A percentile compares a stretch with the other conserved stretches of the same genome.
Conservation (phyloP, 2,888 invertebrate genomes). For the Parapristionchus giblindavisi region DNA sequence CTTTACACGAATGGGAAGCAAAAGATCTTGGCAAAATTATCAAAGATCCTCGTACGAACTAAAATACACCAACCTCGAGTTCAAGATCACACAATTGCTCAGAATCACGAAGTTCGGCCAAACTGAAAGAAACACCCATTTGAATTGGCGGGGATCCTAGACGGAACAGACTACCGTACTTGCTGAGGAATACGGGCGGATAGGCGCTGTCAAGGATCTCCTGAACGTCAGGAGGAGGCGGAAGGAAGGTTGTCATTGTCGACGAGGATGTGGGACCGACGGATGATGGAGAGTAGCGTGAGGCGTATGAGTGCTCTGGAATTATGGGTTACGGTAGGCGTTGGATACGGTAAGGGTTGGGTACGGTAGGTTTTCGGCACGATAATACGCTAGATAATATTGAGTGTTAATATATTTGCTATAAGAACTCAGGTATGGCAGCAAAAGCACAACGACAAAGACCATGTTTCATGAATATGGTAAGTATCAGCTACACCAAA, state of each 20-base stretch:
- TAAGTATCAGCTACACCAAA: too few relatives aligned
- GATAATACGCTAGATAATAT: background rate
- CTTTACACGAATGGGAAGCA: too few relatives aligned
- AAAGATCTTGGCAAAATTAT: too few relatives aligned
- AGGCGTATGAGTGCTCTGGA: slow-evolving; percentile 28
- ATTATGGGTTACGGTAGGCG: background rate
- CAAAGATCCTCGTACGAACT: background rate
- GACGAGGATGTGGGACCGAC: background rate
- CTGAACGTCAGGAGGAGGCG: slow-evolving; percentile 20
- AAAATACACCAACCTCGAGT: slow-evolving; percentile 45
- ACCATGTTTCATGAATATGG: background rate
- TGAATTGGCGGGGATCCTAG: too few relatives aligned
- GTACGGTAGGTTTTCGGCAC: background rate
- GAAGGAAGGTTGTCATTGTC: background rate
- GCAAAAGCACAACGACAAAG: background rate
- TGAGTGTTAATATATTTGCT: background rate
- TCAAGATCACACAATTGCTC: slow-evolving; percentile 59
- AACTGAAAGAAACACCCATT: slow-evolving; percentile 36
- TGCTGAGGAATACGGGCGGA: slow-evolving; percentile 14
- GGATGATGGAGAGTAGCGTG: background rate
- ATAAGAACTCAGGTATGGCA: background rate
- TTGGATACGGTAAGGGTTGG: background rate
- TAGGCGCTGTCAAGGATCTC: slow-evolving; percentile 13
- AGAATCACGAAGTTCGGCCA: slow-evolving; percentile 46
- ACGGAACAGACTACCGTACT: slow-evolving; percentile 29